Conservation (phyloP, 2,888 invertebrate genomes). For the Siphlonurus alternatus region DNA sequence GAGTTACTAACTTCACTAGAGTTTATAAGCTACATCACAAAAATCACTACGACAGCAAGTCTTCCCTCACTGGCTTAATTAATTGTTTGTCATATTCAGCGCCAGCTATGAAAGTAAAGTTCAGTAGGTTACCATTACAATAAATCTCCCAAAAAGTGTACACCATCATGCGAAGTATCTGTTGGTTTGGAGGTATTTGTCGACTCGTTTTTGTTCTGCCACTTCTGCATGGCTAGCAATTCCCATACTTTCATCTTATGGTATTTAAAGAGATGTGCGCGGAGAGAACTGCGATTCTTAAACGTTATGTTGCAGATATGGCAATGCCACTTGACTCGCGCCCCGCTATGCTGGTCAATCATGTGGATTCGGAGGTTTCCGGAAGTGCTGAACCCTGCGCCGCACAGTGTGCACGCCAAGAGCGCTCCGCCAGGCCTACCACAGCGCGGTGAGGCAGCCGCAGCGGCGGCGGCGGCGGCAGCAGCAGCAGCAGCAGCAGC, state of each 20-base stretch:
- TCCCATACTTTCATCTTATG: not conserved
- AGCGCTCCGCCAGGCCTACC: not conserved
- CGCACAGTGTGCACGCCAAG: conserved; percentile 11
- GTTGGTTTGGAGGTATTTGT: not conserved
- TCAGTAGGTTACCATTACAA: not conserved
- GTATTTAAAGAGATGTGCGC: conserved; percentile 4
- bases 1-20: not conserved
- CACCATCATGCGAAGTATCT: not conserved
- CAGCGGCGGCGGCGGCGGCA: not conserved
- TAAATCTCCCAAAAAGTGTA: not conserved
- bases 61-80: not conserved
- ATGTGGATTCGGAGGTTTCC: conserved; percentile 13
- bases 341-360: conserved; percentile 6
- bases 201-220: not conserved
- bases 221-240: not conserved
- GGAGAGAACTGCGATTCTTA: conserved; percentile 7
- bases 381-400: conserved; percentile 11
- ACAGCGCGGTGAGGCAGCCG: not conserved
- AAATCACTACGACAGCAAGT: not conserved
- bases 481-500: not conserved
- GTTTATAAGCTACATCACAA: not conserved
- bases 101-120: not conserved
- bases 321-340: conserved; percentile 4
- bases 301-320: conserved; percentile 5
- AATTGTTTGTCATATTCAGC: not conserved